Percentiles rank a stretch among this genome's conserved stretches.
Conservation (phyloP, 2,113 vertebrate genomes). For the Brachypodius melanocephalos region DNA sequence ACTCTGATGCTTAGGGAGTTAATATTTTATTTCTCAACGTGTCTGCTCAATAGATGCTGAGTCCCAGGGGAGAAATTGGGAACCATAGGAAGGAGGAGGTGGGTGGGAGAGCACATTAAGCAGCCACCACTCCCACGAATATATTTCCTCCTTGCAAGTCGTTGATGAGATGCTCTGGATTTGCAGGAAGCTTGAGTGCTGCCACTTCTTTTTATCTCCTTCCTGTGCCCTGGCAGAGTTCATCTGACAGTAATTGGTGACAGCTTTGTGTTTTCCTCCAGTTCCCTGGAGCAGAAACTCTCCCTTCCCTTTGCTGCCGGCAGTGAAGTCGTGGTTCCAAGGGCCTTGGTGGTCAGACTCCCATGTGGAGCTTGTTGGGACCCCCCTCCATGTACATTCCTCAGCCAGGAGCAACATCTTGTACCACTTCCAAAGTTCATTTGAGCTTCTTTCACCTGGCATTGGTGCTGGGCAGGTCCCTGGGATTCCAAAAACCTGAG, state of each 20-base stretch:
- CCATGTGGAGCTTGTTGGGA: neutral
- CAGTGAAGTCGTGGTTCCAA: accelerated
- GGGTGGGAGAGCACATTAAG: neutral
- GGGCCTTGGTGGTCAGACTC: neutral
- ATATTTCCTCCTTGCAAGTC: neutral
- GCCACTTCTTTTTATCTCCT: neutral
- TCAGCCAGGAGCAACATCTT: neutral
- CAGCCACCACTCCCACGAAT: neutral
- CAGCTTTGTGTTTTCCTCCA: neutral
- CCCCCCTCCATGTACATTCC: neutral
- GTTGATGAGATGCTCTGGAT: neutral
- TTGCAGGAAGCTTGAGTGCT: slow-evolving; percentile 17
- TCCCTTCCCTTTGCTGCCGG: neutral
- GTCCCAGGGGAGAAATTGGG: neutral
- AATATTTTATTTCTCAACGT: neutral
- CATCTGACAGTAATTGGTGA: neutral
- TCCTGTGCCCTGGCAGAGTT: neutral
- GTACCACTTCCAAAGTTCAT: neutral
- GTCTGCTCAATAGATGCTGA: neutral
- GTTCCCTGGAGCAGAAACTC: neutral
- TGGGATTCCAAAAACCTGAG: neutral
- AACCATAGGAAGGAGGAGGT: slow-evolving; percentile 33
- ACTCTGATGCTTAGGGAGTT: neutral
- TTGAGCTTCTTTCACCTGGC: neutral
- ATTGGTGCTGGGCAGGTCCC: neutral